phyloP scores from a whole-genome alignment of 1,140 invertebrate species.

The Aphaenogaster ashmeadi region DNA sequence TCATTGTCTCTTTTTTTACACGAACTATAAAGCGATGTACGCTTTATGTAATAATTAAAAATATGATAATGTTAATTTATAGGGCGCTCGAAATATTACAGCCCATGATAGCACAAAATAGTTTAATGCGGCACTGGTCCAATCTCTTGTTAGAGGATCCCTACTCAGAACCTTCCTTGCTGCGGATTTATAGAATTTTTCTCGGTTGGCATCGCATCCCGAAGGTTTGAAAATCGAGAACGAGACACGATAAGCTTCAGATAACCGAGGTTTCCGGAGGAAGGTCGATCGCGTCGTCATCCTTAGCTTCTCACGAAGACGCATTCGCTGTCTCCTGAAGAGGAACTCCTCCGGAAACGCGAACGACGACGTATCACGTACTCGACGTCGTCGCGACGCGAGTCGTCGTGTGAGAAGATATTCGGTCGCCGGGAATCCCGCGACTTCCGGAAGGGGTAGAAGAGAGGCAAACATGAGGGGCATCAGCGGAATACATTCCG shows the following conservation, averaged over 20 bases:
- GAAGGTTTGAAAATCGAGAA: not conserved
- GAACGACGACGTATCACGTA: not conserved
- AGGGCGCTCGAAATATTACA: no score
- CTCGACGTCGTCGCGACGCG: not conserved
- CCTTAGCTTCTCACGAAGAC: not conserved
- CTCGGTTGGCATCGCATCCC: not conserved
- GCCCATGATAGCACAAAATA: no score
- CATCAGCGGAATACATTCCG: conserved; percentile 38
- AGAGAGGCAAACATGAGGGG: not conserved
- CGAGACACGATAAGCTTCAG: not conserved
- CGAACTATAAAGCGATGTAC: no score
- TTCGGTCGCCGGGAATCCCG: not conserved
- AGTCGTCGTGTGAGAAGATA: not conserved
- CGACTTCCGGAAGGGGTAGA: not conserved
- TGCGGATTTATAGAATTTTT: not conserved
- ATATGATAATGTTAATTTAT: no score
- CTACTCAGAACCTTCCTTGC: no score
- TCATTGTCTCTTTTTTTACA: no score
- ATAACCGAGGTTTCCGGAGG: not conserved
- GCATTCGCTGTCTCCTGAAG: not conserved
- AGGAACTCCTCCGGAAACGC: not conserved
- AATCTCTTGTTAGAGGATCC: no score
- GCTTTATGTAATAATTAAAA: no score
- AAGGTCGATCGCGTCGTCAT: not conserved
- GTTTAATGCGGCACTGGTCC: no score